Evolutionary conservation across 2,113 vertebrate genomes (phyloP).

Genomic region (Nerophis ophidion): DNA sequence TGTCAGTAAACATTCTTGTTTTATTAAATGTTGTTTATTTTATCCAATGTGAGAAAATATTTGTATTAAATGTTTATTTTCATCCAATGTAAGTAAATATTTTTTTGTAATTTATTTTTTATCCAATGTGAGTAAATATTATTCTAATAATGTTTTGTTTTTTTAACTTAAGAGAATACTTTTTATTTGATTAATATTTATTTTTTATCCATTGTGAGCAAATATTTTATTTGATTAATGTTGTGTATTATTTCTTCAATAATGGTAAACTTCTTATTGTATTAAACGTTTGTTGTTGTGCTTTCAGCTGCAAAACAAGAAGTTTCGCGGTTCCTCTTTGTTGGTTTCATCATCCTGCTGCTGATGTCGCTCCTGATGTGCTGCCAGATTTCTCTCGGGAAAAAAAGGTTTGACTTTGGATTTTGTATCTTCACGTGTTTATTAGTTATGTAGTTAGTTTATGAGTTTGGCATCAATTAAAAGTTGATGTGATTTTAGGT

Average conservation of each 20-base stretch:
- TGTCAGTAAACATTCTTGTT: conserved; percentile 31
- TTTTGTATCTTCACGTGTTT: not conserved
- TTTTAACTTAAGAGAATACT: no score
- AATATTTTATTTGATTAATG: not conserved
- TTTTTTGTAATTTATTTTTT: no score
- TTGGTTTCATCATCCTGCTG: rapidly evolving
- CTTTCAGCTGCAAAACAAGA: conserved; percentile 28
- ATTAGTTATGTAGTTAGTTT: no score
- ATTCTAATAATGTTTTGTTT: no score
- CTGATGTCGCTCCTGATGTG: not conserved
- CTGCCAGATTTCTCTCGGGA: conserved; percentile 44
- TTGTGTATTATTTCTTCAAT: not conserved
- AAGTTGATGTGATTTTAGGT: conserved; percentile 32
- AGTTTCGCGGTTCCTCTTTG: not conserved
- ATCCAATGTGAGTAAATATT: no score
- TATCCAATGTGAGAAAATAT: no score
- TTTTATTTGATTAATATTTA: no score
- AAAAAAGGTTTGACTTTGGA: conserved; percentile 47
- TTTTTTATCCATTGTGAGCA: no score
- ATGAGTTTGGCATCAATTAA: not conserved
- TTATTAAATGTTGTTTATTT: no score
- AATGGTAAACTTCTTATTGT: no score
- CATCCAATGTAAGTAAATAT: no score
- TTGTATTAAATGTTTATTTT: no score
- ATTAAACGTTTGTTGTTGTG: not conserved